Percentiles rank a stretch among this genome's conserved stretches.
Evolutionary conservation across 2,888 invertebrate genomes (phyloP).

Genomic region (Polyploca ridens): DNA sequence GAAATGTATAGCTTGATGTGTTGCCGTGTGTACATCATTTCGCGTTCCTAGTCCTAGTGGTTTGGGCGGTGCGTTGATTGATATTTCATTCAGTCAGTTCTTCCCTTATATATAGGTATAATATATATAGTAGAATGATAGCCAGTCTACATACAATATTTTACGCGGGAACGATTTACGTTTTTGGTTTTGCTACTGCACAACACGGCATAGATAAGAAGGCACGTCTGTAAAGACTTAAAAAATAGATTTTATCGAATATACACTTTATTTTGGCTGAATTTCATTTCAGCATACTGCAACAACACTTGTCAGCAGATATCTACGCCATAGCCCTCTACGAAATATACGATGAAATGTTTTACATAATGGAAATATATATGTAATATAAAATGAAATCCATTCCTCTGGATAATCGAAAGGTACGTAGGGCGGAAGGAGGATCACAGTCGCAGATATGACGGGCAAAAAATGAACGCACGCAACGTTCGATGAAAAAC

Average conservation of each 20-base stretch:
- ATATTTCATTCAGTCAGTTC: too few relatives aligned
- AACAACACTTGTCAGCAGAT: not conserved
- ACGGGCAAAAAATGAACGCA: constrained; percentile 7
- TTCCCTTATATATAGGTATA: too few relatives aligned
- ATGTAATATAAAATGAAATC: constrained; percentile 47
- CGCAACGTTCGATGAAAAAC: constrained; percentile 37
- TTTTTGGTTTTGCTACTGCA: not conserved
- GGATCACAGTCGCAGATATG: constrained; percentile 44
- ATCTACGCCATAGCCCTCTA: constrained; percentile 10
- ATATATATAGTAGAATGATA: too few relatives aligned
- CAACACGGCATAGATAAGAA: not conserved
- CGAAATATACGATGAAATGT: constrained; percentile 29
- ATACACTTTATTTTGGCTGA: not conserved
- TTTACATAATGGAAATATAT: constrained; percentile 38
- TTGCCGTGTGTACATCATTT: too few relatives aligned
- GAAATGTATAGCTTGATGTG: too few relatives aligned
- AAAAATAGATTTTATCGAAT: not conserved
- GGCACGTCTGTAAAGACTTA: not conserved
- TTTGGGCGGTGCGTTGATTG: too few relatives aligned
- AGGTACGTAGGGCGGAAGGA: constrained; percentile 45
- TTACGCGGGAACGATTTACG: not conserved
- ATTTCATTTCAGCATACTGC: not conserved
- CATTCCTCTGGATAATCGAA: constrained; percentile 50
- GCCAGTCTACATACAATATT: not conserved
- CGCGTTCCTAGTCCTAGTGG: too few relatives aligned